Percentiles rank a stretch among this genome's conserved stretches.
Evolutionary conservation across 2,888 invertebrate genomes (phyloP).

Genomic region (Nemotelus pantherinus): DNA sequence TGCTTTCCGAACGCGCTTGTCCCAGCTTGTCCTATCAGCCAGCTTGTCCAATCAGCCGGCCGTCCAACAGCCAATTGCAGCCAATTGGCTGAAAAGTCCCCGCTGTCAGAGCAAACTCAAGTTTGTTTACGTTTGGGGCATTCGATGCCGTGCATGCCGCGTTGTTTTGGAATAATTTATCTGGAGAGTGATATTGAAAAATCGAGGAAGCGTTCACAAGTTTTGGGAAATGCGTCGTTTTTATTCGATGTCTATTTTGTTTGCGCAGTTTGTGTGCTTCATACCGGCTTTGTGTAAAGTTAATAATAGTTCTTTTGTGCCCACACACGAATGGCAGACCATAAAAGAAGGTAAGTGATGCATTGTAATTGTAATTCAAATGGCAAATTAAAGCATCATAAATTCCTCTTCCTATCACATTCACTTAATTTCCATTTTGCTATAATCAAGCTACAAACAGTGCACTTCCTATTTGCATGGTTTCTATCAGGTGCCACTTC

Average conservation of each 20-base stretch:
- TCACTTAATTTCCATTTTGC: too few relatives aligned
- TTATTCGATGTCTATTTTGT: background rate
- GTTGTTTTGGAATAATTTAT: background rate
- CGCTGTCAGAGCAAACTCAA: background rate
- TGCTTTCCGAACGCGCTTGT: background rate
- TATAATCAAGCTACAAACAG: too few relatives aligned
- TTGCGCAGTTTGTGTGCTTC: background rate
- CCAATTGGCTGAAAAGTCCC: constrained; percentile 3
- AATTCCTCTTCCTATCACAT: background rate
- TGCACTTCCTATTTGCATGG: too few relatives aligned
- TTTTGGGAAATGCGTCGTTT: background rate
- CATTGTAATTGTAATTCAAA: background rate
- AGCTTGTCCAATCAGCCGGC: too few relatives aligned
- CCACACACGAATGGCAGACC: constrained; percentile 73
- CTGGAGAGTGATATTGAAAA: background rate
- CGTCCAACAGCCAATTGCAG: too few relatives aligned
- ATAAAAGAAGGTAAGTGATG: constrained; percentile 68
- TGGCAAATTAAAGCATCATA: background rate
- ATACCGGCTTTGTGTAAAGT: constrained; percentile 12
- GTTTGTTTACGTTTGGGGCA: background rate
- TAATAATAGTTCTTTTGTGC: constrained; percentile 66
- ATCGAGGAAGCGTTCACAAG: background rate
- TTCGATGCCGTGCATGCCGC: background rate
- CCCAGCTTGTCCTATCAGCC: too few relatives aligned
- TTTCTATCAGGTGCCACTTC: too few relatives aligned